A percentile compares a stretch with the other conserved stretches of the same genome.
Evolutionary conservation across 2,113 vertebrate species (phyloP).

Genomic region (Lasiurus cinereus): DNA sequence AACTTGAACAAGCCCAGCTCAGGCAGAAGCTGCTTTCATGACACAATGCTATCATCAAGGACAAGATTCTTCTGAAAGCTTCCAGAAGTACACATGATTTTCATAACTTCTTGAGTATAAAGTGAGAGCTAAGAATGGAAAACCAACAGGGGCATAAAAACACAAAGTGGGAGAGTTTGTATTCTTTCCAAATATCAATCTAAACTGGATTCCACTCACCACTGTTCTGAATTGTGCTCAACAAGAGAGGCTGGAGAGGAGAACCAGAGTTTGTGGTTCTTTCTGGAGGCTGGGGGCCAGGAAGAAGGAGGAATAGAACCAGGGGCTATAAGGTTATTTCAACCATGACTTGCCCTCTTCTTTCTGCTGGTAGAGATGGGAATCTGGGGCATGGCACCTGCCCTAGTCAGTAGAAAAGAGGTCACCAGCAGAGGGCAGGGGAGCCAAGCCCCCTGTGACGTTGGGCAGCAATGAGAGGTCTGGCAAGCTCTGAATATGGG

Average conservation of each 20-base stretch:
- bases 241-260: conserved; percentile 41
- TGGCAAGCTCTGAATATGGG: conserved; percentile 99
- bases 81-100: conserved; percentile 83
- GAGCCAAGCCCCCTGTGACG: conserved; percentile 96
- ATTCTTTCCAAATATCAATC: conserved; percentile 52
- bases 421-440: conserved; percentile 97
- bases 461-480: conserved; percentile 98
- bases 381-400: conserved; percentile 46
- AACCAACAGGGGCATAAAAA: conserved; percentile 77
- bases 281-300: conserved; percentile 67
- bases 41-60: not conserved
- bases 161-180: conserved; percentile 47
- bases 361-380: conserved; percentile 85
- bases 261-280: conserved; percentile 68
- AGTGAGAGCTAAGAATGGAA: conserved; percentile 80
- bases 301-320: conserved; percentile 40
- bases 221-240: conserved; percentile 67
- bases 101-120: conserved; percentile 55
- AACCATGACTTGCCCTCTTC: conserved; percentile 82
- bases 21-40: conserved; percentile 61
- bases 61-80: conserved; percentile 66
- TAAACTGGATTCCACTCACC: conserved; percentile 30
- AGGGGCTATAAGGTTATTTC: conserved; percentile 75
- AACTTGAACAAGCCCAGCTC: conserved; percentile 58
- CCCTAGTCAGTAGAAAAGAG: conserved; percentile 98